Evolutionary conservation across 2,888 invertebrate genomes (phyloP).

Genomic region (Myopa tessellatipennis): DNA sequence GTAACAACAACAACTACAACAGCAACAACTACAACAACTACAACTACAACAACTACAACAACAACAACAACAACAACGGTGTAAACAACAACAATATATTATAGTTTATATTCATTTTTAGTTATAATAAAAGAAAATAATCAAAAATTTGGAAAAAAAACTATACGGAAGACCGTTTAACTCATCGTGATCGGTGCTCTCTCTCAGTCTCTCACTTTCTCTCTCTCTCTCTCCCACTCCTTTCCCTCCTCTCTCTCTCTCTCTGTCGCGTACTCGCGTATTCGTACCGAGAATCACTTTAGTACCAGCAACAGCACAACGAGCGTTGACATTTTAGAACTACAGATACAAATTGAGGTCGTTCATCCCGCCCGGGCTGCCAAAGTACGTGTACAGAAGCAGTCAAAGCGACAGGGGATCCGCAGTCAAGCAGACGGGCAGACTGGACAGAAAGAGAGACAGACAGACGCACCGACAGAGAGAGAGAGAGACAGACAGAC

Average conservation of each 20-base stretch:
- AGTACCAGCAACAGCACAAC: not conserved
- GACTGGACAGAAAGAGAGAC: not conserved
- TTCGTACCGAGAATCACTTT: not conserved
- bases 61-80: not conserved
- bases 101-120: not conserved
- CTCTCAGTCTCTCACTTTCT: too few relatives aligned
- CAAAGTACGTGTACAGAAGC: not conserved
- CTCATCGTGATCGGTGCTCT: too few relatives aligned
- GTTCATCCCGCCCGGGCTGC: slow-evolving; percentile 50
- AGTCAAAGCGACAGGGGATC: not conserved
- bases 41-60: not conserved
- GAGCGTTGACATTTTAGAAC: slow-evolving; percentile 1
- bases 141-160: not conserved
- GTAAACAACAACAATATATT: not conserved
- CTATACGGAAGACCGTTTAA: not conserved
- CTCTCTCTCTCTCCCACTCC: too few relatives aligned
- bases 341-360: slow-evolving; percentile 47
- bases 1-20: not conserved
- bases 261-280: not conserved
- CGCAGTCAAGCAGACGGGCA: slow-evolving; percentile 9
- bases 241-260: too few relatives aligned
- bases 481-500: slow-evolving; percentile 6
- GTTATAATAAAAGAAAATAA: not conserved
- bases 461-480: not conserved
- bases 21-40: not conserved